phyloP scores from a whole-genome alignment of 1,140 invertebrate genomes.

The Varroa destructor region DNA sequence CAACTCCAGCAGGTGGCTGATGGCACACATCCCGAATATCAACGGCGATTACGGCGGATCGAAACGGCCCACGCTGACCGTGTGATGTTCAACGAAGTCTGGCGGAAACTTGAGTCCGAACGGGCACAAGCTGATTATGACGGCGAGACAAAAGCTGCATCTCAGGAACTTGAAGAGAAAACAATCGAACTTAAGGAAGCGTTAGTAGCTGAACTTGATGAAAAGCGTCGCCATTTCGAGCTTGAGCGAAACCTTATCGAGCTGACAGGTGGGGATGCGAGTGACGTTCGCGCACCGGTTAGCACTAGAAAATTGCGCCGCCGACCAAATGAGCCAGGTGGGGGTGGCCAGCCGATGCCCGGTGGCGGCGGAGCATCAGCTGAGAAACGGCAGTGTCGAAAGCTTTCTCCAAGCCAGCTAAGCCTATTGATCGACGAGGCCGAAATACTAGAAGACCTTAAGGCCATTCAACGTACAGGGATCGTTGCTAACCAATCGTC shows the following conservation, averaged over 20 bases:
- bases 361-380: constrained; percentile 55
- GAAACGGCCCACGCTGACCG: constrained; percentile 65
- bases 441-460: constrained; percentile 73
- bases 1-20: constrained; percentile 75
- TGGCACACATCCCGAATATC: constrained; percentile 69
- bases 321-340: constrained; percentile 70
- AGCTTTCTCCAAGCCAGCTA: constrained; percentile 52
- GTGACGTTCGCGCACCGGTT: constrained; percentile 46
- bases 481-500: constrained; percentile 16
- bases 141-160: constrained; percentile 69
- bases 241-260: constrained; percentile 70
- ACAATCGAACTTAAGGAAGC: constrained; percentile 80
- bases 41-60: constrained; percentile 62
- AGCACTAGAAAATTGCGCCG: constrained; percentile 72
- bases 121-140: constrained; percentile 73
- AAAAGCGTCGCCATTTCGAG: constrained; percentile 76
- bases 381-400: constrained; percentile 37
- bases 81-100: constrained; percentile 63
- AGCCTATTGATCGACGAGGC: constrained; percentile 73
- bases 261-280: constrained; percentile 58
- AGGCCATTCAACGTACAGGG: constrained; percentile 58
- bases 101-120: constrained; percentile 51
- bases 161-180: constrained; percentile 86
- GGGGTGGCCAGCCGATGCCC: constrained; percentile 50
- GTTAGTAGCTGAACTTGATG: constrained; percentile 76